Evolutionary conservation across 2,797 vertebrate genomes (phyloP).

Genomic region (Clarias pachynema): DNA sequence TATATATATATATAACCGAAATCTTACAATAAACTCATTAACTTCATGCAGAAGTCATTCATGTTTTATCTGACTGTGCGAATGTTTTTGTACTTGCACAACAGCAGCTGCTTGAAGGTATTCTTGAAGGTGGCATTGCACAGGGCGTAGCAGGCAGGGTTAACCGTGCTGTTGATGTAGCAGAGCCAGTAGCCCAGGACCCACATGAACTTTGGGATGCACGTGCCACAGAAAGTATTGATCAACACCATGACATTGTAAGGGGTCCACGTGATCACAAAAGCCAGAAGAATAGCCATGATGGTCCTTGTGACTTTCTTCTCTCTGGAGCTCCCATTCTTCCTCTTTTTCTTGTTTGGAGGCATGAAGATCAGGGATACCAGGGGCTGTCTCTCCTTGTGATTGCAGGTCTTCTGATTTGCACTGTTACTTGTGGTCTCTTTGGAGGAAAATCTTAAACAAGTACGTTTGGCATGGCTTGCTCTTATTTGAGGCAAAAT

Average conservation of each 20-base stretch:
- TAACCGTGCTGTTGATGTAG: conserved; percentile 98
- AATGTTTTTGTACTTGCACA: conserved; percentile 95
- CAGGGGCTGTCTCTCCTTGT: conserved; percentile 81
- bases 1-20: conserved; percentile 13
- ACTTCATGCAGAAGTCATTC: neutral
- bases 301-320: conserved; percentile 96
- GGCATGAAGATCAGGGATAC: conserved; percentile 56
- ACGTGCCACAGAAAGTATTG: conserved; percentile 89
- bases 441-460: conserved; percentile 70
- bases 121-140: conserved; percentile 98
- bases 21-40: neutral
- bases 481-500: conserved; percentile 33
- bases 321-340: conserved; percentile 84
- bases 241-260: conserved; percentile 98
- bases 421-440: conserved; percentile 73
- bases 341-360: conserved; percentile 71
- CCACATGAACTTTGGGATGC: conserved; percentile 91
- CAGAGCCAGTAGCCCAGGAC: conserved; percentile 96
- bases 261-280: conserved; percentile 93
- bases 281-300: conserved; percentile 94
- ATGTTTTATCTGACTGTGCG: conserved; percentile 61
- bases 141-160: conserved; percentile 95
- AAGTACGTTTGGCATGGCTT: conserved; percentile 50
- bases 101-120: conserved; percentile 93
- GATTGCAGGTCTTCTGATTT: conserved; percentile 69